These are phyloP conservation scores for Trichonephila clavata DNA, from an alignment of 1,140 invertebrate genomes.

Conservation along the genomic window DNA sequence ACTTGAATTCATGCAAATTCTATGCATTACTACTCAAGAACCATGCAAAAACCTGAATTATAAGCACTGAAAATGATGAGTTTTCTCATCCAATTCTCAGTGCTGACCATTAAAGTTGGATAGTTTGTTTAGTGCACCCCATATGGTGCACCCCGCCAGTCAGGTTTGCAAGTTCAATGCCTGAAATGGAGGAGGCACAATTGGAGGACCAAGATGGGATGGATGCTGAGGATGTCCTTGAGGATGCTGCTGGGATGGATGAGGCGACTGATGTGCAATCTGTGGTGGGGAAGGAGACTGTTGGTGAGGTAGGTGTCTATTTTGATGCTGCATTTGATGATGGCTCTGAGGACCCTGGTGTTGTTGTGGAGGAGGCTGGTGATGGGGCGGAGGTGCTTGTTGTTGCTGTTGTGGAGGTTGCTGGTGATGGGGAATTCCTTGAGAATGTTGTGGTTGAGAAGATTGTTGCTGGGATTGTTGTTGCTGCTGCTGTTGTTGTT, in stretches of 20 bases:
- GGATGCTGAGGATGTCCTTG: constrained; percentile 82
- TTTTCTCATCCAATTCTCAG: background rate
- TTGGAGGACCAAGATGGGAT: constrained; percentile 57
- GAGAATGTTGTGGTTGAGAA: constrained; percentile 43
- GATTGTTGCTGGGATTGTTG: constrained; percentile 60
- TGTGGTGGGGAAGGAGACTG: constrained; percentile 68
- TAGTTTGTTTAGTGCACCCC: constrained; percentile 73
- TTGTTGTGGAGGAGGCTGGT: constrained; percentile 62
- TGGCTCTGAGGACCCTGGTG: constrained; percentile 43
- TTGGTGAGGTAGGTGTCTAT: constrained; percentile 90
- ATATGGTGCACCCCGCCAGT: constrained; percentile 77
- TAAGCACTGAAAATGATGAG: background rate
- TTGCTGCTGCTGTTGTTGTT: constrained; percentile 77
- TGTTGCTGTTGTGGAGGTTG: constrained; percentile 51
- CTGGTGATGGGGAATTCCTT: constrained; percentile 51
- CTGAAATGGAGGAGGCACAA: constrained; percentile 77
- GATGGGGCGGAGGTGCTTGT: constrained; percentile 51
- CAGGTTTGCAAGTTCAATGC: constrained; percentile 75
- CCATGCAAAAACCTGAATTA: constrained; percentile 35
- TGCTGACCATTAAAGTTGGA: constrained; percentile 69
- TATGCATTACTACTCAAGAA: background rate
- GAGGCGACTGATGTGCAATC: constrained; percentile 53
- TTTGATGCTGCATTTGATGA: constrained; percentile 63
- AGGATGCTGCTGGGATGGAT: constrained; percentile 94
- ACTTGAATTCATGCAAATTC: background rate